Conservation (phyloP, 2,888 invertebrate genomes). For the Drosophila affinis region DNA sequence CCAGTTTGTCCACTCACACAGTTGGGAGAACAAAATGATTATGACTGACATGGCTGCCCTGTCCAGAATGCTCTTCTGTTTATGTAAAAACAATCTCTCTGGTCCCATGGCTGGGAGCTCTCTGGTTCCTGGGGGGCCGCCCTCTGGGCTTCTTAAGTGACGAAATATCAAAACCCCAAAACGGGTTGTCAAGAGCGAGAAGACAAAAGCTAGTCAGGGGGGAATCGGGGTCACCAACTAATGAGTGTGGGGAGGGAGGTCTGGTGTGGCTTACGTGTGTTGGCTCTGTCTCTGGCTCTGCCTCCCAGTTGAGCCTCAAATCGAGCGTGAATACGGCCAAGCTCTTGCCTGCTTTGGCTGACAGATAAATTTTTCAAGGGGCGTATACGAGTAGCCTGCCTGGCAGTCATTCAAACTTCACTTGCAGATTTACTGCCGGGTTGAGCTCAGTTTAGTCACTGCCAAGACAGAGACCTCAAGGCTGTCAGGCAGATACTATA, state of each 20-base stretch:
- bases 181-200: slow-evolving; percentile 41
- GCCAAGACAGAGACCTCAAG: slow-evolving; percentile 6
- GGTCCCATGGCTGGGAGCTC: not conserved
- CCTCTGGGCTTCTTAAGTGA: slow-evolving; percentile 49
- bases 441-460: not conserved
- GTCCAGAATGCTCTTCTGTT: slow-evolving; percentile 20
- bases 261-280: slow-evolving; percentile 51
- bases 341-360: slow-evolving; percentile 36
- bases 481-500: not conserved
- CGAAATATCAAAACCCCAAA: slow-evolving; percentile 58
- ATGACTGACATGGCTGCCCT: slow-evolving; percentile 32
- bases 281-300: slow-evolving; percentile 18
- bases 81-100: slow-evolving; percentile 73
- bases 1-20: slow-evolving; percentile 5
- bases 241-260: slow-evolving; percentile 33
- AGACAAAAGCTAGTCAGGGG: slow-evolving; percentile 30
- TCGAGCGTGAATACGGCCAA: slow-evolving; percentile 72
- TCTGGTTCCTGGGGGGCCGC: not conserved
- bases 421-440: slow-evolving; percentile 47
- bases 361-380: slow-evolving; percentile 53
- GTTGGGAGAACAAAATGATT: slow-evolving; percentile 29
- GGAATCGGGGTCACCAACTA: too few relatives aligned
- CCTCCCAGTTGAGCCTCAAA: slow-evolving; percentile 64
- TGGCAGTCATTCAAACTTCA: slow-evolving; percentile 53
- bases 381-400: slow-evolving; percentile 54